A percentile compares a stretch with the other conserved stretches of the same genome.
phyloP scores from a whole-genome alignment of 2,113 vertebrate species.

The Anhinga anhinga region DNA sequence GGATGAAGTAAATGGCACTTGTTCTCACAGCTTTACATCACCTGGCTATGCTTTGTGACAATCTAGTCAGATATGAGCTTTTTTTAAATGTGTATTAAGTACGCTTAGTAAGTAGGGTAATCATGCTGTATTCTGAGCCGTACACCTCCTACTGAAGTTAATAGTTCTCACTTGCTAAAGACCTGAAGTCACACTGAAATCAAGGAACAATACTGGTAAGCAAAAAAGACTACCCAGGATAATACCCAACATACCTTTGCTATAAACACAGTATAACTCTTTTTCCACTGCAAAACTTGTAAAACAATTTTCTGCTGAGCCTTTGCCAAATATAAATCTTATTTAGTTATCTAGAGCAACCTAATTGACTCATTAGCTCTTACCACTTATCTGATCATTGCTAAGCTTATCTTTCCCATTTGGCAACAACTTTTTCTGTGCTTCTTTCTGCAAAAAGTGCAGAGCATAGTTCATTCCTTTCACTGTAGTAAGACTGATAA shows the following conservation, averaged over 20 bases:
- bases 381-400: background rate
- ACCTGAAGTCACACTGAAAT: background rate
- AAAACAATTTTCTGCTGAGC: background rate
- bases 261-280: background rate
- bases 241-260: background rate
- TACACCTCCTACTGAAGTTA: background rate
- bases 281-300: background rate
- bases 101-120: background rate
- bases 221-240: background rate
- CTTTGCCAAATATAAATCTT: constrained; percentile 25
- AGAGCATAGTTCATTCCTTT: background rate
- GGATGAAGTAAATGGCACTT: fast-evolving
- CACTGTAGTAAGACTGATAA: background rate
- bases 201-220: background rate
- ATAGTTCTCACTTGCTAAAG: background rate
- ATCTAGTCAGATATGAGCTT: background rate
- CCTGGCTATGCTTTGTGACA: background rate
- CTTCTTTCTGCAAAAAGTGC: background rate
- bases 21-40: background rate
- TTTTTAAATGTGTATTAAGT: background rate
- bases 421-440: background rate
- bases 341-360: background rate
- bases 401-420: background rate
- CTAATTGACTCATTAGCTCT: constrained; percentile 6
- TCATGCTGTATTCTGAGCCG: background rate